phyloP scores from a whole-genome alignment of 2,797 vertebrate genomes.

The Knipowitschia caucasica region DNA sequence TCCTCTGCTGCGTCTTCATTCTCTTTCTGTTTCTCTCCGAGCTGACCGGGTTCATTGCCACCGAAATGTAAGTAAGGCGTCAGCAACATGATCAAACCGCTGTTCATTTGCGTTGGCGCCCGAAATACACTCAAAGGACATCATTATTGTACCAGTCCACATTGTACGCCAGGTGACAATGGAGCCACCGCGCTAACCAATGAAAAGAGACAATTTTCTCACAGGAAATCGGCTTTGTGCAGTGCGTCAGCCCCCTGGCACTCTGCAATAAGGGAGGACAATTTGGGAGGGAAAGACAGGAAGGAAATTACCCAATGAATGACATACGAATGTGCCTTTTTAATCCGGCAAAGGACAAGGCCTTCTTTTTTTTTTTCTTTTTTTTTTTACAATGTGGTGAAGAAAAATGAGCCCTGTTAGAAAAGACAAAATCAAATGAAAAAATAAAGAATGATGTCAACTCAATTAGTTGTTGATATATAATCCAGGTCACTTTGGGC shows the following conservation, averaged over 20 bases:
- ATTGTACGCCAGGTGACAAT: slow-evolving; percentile 35
- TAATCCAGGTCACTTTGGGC: not conserved
- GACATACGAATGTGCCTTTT: slow-evolving; percentile 21
- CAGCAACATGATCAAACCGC: not conserved
- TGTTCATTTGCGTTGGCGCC: slow-evolving; percentile 11
- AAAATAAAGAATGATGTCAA: not conserved
- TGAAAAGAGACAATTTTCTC: slow-evolving; percentile 34
- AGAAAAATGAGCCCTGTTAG: not conserved
- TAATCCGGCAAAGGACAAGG: slow-evolving; percentile 9
- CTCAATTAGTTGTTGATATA: not conserved
- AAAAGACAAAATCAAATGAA: not conserved
- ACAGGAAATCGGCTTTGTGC: slow-evolving; percentile 62
- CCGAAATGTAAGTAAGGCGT: slow-evolving; percentile 90
- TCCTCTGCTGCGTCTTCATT: slow-evolving; percentile 98
- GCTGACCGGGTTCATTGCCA: slow-evolving; percentile 96
- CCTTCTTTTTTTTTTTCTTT: no score
- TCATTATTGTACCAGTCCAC: slow-evolving; percentile 27
- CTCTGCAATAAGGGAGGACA: slow-evolving; percentile 44
- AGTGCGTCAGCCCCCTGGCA: slow-evolving; percentile 49
- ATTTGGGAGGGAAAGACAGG: slow-evolving; percentile 29
- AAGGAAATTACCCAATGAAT: slow-evolving; percentile 51
- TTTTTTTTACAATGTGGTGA: slow-evolving; percentile 1
- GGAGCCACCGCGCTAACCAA: slow-evolving; percentile 26
- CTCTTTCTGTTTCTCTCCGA: slow-evolving; percentile 98
- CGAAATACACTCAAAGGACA: slow-evolving; percentile 20